Evolutionary conservation across 1,140 invertebrate species (phyloP), one percentile per base, ranked within the genome.

Genomic region (Apis mellifera): DNA sequence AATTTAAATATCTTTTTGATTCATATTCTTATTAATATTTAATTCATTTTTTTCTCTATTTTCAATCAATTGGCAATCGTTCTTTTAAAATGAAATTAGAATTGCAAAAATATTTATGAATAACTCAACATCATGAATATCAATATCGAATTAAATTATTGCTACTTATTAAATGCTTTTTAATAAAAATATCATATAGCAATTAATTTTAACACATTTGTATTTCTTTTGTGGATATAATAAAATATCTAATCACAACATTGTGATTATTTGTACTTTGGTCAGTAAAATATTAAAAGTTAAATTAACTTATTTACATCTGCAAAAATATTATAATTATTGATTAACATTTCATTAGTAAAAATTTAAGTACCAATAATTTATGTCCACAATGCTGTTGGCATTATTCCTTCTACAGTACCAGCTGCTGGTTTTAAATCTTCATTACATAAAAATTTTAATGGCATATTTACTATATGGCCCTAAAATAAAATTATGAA

Each of bases 371-470:
- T 83, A 57, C 60, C 2, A 81, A 50, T 19, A 32, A 54, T 74
- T 93, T 94, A 97, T 64, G 96, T 97, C 97, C 97, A 98, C 26
- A 97, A 92, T 21, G 96, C 94, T 52, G 96, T 97, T 19, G 97
- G 97, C 95, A 97, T 96, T 85, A 97, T 96, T 66, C 97, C 97
- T 93, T 98, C 97, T 90, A 98, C 97, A 68, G 97, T 96, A 70
- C 96, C 95, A 59, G 96, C 95, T 74, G 96, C 95, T 7, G 98
- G 98, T 48, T 96, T 97, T 32, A 99, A 94, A 70, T 95, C 95
- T 94, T 98, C 97, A 85, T 98, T 96, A 85, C 95, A 95, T 23
- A 99, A 95, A 93, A 99, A 99, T 76, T 97, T 94, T 42, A 98
- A 92, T 11, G 98, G 98, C 86, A 99, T 94, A 80, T 97, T 95